These are phyloP conservation scores for Strongylocentrotus purpuratus DNA, from an alignment of 35 echinoderm and acorn worm species.

Conservation along the genomic window DNA sequence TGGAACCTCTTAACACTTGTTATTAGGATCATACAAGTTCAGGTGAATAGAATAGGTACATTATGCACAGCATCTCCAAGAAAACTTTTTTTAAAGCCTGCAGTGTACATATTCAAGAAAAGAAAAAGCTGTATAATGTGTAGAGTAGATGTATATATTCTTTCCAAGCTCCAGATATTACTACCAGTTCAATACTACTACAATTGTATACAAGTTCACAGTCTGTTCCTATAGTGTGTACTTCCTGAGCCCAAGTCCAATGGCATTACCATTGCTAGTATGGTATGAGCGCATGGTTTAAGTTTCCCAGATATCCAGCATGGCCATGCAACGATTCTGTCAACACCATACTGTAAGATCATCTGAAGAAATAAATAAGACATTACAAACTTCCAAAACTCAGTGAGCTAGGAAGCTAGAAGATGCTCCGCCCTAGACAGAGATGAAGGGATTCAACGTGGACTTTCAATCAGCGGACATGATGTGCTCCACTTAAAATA, in stretches of 20 bases:
- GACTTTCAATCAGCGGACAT: constrained; percentile 9
- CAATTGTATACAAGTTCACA: not conserved
- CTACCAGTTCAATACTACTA: not conserved
- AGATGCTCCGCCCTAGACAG: not conserved
- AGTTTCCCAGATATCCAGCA: not conserved
- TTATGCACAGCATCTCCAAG: too few relatives aligned
- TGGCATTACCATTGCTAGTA: not conserved
- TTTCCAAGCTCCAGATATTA: not conserved
- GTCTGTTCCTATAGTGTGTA: not conserved
- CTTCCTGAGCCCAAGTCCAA: not conserved
- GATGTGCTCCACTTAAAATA: constrained; percentile 54
- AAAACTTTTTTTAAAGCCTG: too few relatives aligned
- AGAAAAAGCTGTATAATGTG: too few relatives aligned
- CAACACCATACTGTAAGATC: not conserved
- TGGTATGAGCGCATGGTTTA: not conserved
- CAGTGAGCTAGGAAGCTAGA: not conserved
- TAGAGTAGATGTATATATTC: too few relatives aligned
- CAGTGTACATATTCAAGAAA: too few relatives aligned
- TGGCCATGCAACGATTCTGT: not conserved
- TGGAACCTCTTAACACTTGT: not conserved
- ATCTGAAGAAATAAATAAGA: constrained; percentile 43
- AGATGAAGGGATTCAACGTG: constrained; percentile 5
- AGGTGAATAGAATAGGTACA: too few relatives aligned
- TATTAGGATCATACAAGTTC: not conserved
- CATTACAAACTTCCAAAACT: not conserved